These are phyloP conservation scores for Scytalopus superciliaris DNA, from an alignment of 2,113 vertebrate genomes.

Conservation along the genomic window DNA sequence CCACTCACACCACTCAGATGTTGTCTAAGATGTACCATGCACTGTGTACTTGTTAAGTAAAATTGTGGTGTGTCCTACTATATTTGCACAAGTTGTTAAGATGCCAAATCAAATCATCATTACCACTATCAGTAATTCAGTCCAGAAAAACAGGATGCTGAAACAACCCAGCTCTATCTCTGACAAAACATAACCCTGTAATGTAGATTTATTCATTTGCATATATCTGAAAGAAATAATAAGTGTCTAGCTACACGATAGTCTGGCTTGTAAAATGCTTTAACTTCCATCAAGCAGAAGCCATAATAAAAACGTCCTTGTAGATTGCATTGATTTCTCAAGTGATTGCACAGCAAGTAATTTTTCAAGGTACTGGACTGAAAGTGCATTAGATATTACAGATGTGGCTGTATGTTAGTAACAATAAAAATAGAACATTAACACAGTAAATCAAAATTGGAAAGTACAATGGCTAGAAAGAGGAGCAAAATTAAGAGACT, in stretches of 20 bases:
- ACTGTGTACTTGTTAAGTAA: background rate
- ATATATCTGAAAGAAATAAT: background rate
- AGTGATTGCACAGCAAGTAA: background rate
- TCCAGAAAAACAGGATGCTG: background rate
- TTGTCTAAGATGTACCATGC: background rate
- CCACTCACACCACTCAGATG: background rate
- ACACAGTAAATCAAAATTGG: background rate
- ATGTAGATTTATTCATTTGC: background rate
- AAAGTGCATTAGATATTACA: background rate
- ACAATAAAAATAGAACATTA: background rate
- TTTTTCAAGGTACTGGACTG: background rate
- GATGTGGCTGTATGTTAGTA: background rate
- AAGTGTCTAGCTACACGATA: background rate
- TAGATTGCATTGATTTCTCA: background rate
- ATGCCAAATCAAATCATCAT: background rate
- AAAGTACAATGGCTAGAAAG: background rate
- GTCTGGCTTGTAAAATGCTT: background rate
- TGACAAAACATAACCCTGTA: background rate
- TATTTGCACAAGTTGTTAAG: background rate
- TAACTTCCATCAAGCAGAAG: background rate
- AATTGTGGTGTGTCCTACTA: background rate
- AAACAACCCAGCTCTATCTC: background rate
- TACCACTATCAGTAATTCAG: background rate
- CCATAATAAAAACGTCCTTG: background rate
- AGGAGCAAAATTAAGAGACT: background rate